phyloP scores from a whole-genome alignment of 92 coral and sea anemone genomes.

The Phenganax stokvisi region DNA sequence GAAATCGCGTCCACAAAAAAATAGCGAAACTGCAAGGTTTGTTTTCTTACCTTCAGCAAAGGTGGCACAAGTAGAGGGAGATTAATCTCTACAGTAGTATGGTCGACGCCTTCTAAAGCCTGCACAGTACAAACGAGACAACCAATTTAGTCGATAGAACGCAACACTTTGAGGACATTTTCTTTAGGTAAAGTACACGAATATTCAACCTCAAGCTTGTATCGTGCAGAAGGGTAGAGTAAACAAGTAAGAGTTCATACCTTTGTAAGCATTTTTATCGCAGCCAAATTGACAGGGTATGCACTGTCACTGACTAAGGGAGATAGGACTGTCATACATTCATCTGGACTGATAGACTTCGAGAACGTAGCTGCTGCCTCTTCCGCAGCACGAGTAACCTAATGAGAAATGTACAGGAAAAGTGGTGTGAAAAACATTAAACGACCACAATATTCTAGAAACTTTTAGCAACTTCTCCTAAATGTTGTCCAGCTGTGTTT shows the following conservation, averaged over 20 bases:
- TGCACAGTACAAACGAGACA: background rate
- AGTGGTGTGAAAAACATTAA: background rate
- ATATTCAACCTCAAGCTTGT: background rate
- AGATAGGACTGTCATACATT: conserved; percentile 73
- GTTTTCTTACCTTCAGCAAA: conserved; percentile 62
- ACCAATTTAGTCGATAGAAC: too few species aligned
- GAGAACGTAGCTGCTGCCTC: conserved; percentile 92
- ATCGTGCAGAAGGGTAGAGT: background rate
- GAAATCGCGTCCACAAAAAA: too few species aligned
- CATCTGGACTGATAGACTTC: conserved; percentile 74
- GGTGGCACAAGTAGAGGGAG: conserved; percentile 79
- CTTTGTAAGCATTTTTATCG: conserved; percentile 92
- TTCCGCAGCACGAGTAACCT: conserved; percentile 97
- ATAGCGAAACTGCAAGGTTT: background rate
- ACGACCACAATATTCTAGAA: too few species aligned
- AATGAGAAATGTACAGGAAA: background rate
- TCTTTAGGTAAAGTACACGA: too few species aligned
- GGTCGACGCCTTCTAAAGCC: conserved; percentile 93
- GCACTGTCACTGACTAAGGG: conserved; percentile 81
- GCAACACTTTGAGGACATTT: too few species aligned
- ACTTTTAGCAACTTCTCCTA: too few species aligned
- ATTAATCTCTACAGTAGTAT: conserved; percentile 75
- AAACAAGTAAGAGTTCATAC: conserved; percentile 30
- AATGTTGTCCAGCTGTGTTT: background rate
- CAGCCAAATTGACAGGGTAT: conserved; percentile 87